Base-by-base conservation (phyloP, 2,888 invertebrate genomes). In the Xestia rhomboidea region DNA sequence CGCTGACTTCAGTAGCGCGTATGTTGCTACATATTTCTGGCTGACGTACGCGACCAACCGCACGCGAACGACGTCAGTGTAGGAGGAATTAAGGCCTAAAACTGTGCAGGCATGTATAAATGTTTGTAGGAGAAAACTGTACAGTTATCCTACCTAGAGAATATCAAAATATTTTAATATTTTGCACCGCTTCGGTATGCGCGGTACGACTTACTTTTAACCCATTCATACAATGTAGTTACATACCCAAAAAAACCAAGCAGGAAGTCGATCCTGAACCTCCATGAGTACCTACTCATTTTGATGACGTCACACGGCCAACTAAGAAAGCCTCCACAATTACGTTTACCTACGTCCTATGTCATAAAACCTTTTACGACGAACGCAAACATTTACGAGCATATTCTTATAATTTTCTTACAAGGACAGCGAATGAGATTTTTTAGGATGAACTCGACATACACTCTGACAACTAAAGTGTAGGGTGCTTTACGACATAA, bases 341-440 rank as follows among this genome's bases (percentile, higher is more conserved):
- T 69, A 64, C 63, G 41, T 57, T 64, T 49, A 54, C 68, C 46
- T 77, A 68, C 54, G n/a, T 63, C 38, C 54, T 83, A 46, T 38
- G 44, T 64, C 68, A 81, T 80, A 75, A 83, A 83, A 82, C 76
- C 64, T 83, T 85, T 81, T 84, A 84, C 64, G 79, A 80, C 10
- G n/a, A 51, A 44, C 13, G 66, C 70, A 66, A 68, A 79, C 79
- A 80, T 69, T 83, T 79, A 63, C 49, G 79, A 64, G 21, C 41
- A 83, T 79, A 69, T 69, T 69, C 57, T 69, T 83, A 83, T 83
- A 80, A 83, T 78, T 79, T 69, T 78, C 46, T 24, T 62, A 15
- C 68, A 49, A 64, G 77, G 18, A 49, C 7, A 51, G n/a, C 13
- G 41, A 57, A 57, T 44, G 24, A 49, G 46, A 76, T 66, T 76